Percentiles rank a stretch among this genome's conserved stretches.
Evolutionary conservation across 2,797 vertebrate species (phyloP).

Genomic region (Cossypha heuglini): DNA sequence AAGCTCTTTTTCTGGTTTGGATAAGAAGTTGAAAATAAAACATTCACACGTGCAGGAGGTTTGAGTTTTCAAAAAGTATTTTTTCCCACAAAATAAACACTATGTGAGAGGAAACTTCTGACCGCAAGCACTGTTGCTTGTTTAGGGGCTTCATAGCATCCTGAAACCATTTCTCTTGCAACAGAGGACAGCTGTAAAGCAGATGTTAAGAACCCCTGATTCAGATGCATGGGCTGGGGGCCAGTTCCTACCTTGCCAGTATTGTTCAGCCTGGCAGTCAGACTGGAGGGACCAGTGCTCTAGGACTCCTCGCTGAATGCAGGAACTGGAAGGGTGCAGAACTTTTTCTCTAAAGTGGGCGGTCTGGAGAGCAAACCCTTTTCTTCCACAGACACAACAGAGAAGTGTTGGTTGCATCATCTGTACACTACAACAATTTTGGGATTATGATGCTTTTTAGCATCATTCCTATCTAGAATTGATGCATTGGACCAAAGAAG

Average conservation of each 20-base stretch:
- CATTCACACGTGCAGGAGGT: not conserved
- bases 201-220: not conserved
- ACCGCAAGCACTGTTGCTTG: not conserved
- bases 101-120: not conserved
- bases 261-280: not conserved
- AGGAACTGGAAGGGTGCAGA: accelerated
- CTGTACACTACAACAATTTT: not conserved
- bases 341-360: not conserved
- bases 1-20: not conserved
- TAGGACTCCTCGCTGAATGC: not conserved
- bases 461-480: not conserved
- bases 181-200: not conserved
- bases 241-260: not conserved
- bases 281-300: not conserved
- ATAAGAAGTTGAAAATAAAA: not conserved
- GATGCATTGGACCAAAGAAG: not conserved
- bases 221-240: not conserved
- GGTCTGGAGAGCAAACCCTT: not conserved
- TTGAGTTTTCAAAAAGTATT: not conserved
- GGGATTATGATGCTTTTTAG: not conserved
- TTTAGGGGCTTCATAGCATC: not conserved
- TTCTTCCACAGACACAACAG: not conserved
- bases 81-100: not conserved
- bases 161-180: not conserved
- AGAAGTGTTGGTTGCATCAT: not conserved